These are phyloP conservation scores for Ladona fulva DNA, from an alignment of 1,140 invertebrate species.

Conservation along the genomic window DNA sequence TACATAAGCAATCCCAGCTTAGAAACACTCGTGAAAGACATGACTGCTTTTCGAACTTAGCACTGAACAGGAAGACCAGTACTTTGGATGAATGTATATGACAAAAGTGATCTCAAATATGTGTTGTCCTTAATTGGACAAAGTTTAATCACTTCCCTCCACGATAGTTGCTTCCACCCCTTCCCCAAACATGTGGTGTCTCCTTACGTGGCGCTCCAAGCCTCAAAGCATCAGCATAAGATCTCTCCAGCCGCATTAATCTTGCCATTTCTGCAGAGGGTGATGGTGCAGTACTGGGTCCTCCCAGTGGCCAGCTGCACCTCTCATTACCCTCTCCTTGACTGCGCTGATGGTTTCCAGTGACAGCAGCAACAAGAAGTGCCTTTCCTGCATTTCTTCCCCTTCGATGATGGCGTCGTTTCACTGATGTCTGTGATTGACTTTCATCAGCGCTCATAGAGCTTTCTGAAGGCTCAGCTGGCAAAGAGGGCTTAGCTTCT, in stretches of 20 bases:
- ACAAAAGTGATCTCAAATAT: background rate
- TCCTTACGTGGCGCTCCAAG: slow-evolving; percentile 33
- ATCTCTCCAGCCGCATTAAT: slow-evolving; percentile 66
- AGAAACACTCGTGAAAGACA: background rate
- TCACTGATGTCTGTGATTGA: background rate
- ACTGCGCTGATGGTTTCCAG: slow-evolving; percentile 7
- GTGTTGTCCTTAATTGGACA: background rate
- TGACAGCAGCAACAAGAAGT: background rate
- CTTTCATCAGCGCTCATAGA: background rate
- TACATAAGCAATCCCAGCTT: background rate
- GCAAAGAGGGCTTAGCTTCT: background rate
- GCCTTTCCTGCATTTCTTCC: background rate
- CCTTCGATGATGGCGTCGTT: background rate
- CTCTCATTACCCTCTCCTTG: background rate
- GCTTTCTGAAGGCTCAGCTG: background rate
- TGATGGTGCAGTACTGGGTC: slow-evolving; percentile 45
- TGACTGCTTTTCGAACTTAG: background rate
- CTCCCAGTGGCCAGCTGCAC: slow-evolving; percentile 5
- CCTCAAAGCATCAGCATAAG: slow-evolving; percentile 71
- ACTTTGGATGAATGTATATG: background rate
- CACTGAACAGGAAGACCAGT: background rate
- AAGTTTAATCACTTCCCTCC: background rate
- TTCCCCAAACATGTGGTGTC: background rate
- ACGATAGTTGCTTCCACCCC: background rate
- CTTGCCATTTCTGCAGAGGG: slow-evolving; percentile 66